Conservation (phyloP, 1,140 invertebrate species). For the Aleiodes sp. region DNA sequence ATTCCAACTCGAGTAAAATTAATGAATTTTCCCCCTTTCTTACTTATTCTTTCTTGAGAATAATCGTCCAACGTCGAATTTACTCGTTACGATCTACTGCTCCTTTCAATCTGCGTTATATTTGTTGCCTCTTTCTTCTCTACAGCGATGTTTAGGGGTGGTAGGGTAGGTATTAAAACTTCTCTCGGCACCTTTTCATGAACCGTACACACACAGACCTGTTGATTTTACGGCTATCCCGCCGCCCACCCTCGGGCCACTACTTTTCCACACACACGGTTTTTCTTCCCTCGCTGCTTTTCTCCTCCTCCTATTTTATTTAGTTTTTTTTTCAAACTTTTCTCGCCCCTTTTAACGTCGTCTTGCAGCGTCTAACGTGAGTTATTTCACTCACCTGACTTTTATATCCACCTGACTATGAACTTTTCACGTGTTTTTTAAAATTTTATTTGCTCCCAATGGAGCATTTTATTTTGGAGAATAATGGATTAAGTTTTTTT, state of each 20-base stretch:
- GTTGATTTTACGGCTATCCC: constrained; percentile 36
- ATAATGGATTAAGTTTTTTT: no score
- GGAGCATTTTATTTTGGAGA: no score
- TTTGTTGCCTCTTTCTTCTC: no score
- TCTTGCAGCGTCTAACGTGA: background rate
- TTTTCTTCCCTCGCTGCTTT: constrained; percentile 7
- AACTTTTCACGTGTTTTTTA: background rate
- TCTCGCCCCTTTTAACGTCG: background rate
- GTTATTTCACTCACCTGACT: background rate
- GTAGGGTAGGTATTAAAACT: constrained; percentile 14
- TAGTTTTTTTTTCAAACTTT: no score
- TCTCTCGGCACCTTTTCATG: constrained; percentile 29
- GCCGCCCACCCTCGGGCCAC: constrained; percentile 1
- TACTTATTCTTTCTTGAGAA: no score
- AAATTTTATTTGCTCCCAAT: background rate
- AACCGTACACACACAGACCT: constrained; percentile 32
- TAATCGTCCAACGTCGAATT: background rate
- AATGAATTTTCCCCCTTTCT: no score
- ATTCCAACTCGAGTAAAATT: background rate
- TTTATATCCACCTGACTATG: background rate
- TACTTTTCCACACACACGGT: constrained; percentile 17
- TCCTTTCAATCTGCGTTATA: background rate
- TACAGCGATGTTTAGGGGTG: background rate
- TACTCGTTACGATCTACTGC: background rate
- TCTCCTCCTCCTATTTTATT: background rate